Conservation (phyloP, 2,113 vertebrate genomes). For the Thalassarche chlororhynchos region DNA sequence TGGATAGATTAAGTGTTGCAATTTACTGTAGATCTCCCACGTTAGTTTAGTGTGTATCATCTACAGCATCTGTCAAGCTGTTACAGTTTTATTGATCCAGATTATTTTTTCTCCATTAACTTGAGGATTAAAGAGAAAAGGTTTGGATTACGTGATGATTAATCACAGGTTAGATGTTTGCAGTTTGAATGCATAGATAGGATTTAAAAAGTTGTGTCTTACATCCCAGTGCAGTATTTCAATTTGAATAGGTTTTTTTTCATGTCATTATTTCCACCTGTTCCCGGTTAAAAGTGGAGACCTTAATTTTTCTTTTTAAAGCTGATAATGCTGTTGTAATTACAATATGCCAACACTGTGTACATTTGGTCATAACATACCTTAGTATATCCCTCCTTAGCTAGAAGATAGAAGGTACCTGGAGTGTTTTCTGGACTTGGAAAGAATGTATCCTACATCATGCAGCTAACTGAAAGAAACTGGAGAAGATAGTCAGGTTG, state of each 20-base stretch:
- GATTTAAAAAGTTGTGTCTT: slow-evolving; percentile 8
- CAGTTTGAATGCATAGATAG: neutral
- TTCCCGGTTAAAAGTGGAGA: neutral
- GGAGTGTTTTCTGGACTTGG: slow-evolving; percentile 8
- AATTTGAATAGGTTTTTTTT: neutral
- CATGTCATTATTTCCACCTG: slow-evolving; percentile 20
- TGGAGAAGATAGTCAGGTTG: neutral
- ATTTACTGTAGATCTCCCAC: neutral
- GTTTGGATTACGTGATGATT: neutral
- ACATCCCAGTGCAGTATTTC: neutral
- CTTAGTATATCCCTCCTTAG: neutral
- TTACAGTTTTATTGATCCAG: neutral
- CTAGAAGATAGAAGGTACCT: neutral
- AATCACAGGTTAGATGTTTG: slow-evolving; percentile 35
- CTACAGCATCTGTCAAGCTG: neutral
- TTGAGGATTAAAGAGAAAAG: slow-evolving; percentile 15
- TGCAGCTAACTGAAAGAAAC: slow-evolving; percentile 10
- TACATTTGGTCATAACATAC: slow-evolving; percentile 3
- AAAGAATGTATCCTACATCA: neutral
- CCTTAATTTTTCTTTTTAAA: neutral
- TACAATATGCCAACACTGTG: neutral
- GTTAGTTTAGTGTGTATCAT: neutral
- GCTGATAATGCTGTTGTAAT: neutral
- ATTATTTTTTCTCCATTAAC: slow-evolving; percentile 32
- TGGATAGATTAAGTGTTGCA: neutral